Evolutionary conservation across 2,113 vertebrate species (phyloP).

Genomic region (Toxostoma redivivum): DNA sequence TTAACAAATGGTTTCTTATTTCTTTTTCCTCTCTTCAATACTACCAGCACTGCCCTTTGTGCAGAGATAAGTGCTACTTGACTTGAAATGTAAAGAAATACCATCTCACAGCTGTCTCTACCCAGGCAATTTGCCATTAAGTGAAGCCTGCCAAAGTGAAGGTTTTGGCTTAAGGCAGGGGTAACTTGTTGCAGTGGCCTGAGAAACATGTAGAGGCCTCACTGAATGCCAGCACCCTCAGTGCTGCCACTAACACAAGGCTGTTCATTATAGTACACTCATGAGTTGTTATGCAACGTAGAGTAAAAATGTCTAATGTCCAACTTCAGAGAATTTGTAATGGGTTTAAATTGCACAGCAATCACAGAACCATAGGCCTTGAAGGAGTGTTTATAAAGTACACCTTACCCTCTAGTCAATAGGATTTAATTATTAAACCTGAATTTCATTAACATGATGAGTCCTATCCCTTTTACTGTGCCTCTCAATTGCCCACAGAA

Average conservation of each 20-base stretch:
- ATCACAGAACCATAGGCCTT: not conserved
- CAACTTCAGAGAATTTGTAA: not conserved
- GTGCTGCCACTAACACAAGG: not conserved
- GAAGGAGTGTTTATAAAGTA: not conserved
- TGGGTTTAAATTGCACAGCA: not conserved
- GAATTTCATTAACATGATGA: not conserved
- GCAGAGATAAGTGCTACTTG: slow-evolving; percentile 11
- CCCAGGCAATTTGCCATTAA: slow-evolving; percentile 22
- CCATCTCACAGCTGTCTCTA: not conserved
- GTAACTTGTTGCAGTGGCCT: not conserved
- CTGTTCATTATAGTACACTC: not conserved
- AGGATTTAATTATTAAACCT: slow-evolving; percentile 30
- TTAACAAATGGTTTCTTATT: not conserved
- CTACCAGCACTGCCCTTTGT: not conserved
- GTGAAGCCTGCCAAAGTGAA: not conserved
- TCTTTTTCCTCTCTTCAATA: not conserved
- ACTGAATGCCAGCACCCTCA: accelerated
- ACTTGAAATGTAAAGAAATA: slow-evolving; percentile 16
- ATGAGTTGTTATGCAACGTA: not conserved
- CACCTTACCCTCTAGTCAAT: not conserved
- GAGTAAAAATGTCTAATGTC: not conserved
- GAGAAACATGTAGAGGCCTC: not conserved
- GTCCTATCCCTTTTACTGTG: not conserved
- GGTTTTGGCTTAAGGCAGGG: not conserved
- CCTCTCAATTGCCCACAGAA: not conserved